These are phyloP conservation scores for Schrankia costaestrigalis DNA, from an alignment of 2,888 invertebrate species.

Conservation along the genomic window DNA sequence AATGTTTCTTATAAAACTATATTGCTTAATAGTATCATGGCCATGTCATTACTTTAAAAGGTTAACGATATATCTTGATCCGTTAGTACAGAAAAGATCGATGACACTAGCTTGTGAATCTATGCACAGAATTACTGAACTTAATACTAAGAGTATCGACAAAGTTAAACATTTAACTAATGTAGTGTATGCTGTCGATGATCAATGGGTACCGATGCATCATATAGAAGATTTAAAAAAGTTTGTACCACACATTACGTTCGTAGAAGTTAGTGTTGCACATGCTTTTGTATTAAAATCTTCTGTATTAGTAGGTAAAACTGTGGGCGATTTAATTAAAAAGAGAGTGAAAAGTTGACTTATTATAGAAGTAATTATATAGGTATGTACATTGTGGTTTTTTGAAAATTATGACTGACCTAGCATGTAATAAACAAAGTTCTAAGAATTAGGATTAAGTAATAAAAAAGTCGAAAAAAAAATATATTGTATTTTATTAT, in stretches of 20 bases:
- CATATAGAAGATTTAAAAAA: constrained; percentile 21
- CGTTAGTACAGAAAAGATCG: constrained; percentile 14
- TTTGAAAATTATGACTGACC: too few species aligned
- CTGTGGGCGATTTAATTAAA: too few species aligned
- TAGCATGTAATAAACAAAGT: too few species aligned
- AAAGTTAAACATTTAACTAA: constrained; percentile 22
- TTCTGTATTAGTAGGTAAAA: constrained; percentile 8
- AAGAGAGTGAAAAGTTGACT: too few species aligned
- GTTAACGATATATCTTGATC: constrained; percentile 16
- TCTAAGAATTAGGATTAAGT: too few species aligned
- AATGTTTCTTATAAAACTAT: constrained; percentile 11
- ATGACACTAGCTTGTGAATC: constrained; percentile 18
- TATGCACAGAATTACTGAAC: constrained; percentile 13
- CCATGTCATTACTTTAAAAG: constrained; percentile 14
- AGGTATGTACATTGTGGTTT: too few species aligned
- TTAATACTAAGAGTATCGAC: constrained; percentile 16
- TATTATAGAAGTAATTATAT: constrained; percentile 7
- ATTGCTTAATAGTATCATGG: constrained; percentile 14
- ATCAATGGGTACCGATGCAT: constrained; percentile 21
- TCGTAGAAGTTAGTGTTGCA: constrained; percentile 14
- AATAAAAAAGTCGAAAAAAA: too few species aligned
- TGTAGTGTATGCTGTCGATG: constrained; percentile 14
- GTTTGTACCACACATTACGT: constrained; percentile 1
- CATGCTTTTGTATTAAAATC: constrained; percentile 23
- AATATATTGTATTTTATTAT: too few species aligned